Base-by-base conservation (phyloP, 2,113 vertebrate species). In the Lasiurus cinereus region DNA sequence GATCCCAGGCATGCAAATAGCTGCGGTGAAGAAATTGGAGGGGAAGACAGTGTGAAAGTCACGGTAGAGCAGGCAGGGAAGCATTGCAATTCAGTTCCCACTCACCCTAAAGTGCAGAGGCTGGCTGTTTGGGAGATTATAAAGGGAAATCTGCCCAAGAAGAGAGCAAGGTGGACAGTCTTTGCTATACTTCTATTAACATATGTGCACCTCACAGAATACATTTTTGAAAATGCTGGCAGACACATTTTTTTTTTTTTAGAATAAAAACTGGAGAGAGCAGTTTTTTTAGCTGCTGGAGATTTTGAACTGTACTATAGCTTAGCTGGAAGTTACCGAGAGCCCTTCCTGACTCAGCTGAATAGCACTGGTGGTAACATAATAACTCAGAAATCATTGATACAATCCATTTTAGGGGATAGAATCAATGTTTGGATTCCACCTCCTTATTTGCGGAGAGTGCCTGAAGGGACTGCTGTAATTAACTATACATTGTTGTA, bases 171-270 rank as follows among this genome's bases (percentile, higher is more conserved):
- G 73, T 87, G 92, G 96, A 95, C 95, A 96, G 46, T 36, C 52
- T 97, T 92, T 76, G 54, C 90, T 96, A 19, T 82, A 52, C 88
- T 97, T 96, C 94, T 84, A 97, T 97, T 96, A 97, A 97, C 95
- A 95, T 77, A 94, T 73, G 90, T 94, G 67, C 92, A 95, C 69
- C 88, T 97, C 83, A 94, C 90, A 95, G 94, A 67, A 92, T 93
- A 73, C 87, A 79, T 97, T 97, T 64, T 96, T 77, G 88, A 98
- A 98, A 98, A 96, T 97, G 97, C 96, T 97, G 96, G 97, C 92
- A 96, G 93, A 93, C 79, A 93, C 54, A 69, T 95, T 95, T n/a
- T 39, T 96, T n/a, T n/a, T 96, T 96, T 97, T 93, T 19, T 9
- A 27, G 52, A 79, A 97, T 97, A 82, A 94, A 91, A 97, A 93